A percentile compares a stretch with the other conserved stretches of the same genome.
Conservation (phyloP, 2,888 invertebrate genomes). For the Tachina grossa region DNA sequence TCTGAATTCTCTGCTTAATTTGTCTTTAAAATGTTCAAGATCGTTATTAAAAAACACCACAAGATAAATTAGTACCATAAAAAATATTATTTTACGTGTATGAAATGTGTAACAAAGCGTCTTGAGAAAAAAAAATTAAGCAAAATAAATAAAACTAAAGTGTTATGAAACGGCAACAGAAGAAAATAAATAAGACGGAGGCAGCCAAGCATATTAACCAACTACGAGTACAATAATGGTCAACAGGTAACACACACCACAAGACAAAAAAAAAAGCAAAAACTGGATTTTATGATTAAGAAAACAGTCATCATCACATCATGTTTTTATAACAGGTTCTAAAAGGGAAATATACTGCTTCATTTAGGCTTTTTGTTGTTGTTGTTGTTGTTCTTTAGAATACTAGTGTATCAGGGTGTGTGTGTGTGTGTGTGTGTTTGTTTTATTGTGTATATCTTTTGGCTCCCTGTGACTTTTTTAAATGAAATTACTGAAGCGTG, state of each 20-base stretch:
- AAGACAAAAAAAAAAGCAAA: constrained; percentile 2
- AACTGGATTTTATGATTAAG: constrained; percentile 52
- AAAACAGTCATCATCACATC: constrained; percentile 24
- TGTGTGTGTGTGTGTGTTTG: background rate
- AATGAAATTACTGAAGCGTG: constrained; percentile 81
- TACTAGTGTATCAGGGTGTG: no score
- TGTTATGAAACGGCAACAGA: constrained; percentile 16
- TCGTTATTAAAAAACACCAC: constrained; percentile 9
- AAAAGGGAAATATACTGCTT: constrained; percentile 36
- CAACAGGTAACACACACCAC: constrained; percentile 39
- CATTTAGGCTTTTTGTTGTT: background rate
- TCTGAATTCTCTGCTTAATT: background rate
- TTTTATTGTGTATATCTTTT: background rate
- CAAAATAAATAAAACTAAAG: background rate
- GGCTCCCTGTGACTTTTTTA: constrained; percentile 72
- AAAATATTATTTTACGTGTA: constrained; percentile 20
- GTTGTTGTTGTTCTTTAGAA: constrained; percentile 22
- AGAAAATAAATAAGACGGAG: constrained; percentile 39
- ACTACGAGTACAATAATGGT: constrained; percentile 36
- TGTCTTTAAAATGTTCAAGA: background rate
- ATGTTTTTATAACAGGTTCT: background rate
- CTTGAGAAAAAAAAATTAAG: constrained; percentile 13
- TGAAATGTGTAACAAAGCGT: constrained; percentile 1
- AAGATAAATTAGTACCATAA: constrained; percentile 17
- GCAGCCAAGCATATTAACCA: constrained; percentile 57